These are phyloP conservation scores for Piscicola geometra DNA, from an alignment of 2,888 invertebrate genomes.

Conservation along the genomic window DNA sequence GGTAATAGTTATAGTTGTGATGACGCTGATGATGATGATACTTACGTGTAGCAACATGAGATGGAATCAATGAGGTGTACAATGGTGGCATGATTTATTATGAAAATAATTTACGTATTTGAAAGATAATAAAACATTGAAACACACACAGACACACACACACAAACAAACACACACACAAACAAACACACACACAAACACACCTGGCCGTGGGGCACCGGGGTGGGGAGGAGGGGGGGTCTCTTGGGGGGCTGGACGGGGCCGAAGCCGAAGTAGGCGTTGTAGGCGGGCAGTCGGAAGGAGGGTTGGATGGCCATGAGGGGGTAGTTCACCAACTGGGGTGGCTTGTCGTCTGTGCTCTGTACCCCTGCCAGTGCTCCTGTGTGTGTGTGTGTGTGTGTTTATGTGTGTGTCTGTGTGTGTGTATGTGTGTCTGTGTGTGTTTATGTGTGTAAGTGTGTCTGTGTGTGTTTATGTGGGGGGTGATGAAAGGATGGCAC, in stretches of 20 bases:
- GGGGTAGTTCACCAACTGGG: not conserved
- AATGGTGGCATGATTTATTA: too few species aligned
- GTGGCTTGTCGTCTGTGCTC: not conserved
- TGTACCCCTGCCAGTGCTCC: not conserved
- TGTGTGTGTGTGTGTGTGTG: slow-evolving; percentile 2
- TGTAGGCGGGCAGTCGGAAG: not conserved
- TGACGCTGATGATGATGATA: too few species aligned
- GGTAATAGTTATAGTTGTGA: too few species aligned
- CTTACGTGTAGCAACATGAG: too few species aligned
- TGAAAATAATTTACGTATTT: too few species aligned
- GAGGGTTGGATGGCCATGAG: not conserved
- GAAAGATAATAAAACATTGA: too few species aligned
- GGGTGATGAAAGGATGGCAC: too few species aligned
- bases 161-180: too few species aligned
- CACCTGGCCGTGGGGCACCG: not conserved
- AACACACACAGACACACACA: too few species aligned
- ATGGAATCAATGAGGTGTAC: too few species aligned
- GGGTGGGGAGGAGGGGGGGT: slow-evolving; percentile 16
- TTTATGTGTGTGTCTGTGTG: slow-evolving; percentile 11
- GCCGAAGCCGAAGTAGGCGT: slow-evolving; percentile 6
- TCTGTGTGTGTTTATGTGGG: not conserved
- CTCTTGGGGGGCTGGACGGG: not conserved
- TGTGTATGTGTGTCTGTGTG: slow-evolving; percentile 12
- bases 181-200: too few species aligned
- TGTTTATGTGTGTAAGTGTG: slow-evolving; percentile 11